Percentiles rank a stretch among this genome's conserved stretches.
These are phyloP conservation scores for Drosophila nr. perissopoda DNA, from an alignment of 2,888 invertebrate genomes.

Conservation along the genomic window DNA sequence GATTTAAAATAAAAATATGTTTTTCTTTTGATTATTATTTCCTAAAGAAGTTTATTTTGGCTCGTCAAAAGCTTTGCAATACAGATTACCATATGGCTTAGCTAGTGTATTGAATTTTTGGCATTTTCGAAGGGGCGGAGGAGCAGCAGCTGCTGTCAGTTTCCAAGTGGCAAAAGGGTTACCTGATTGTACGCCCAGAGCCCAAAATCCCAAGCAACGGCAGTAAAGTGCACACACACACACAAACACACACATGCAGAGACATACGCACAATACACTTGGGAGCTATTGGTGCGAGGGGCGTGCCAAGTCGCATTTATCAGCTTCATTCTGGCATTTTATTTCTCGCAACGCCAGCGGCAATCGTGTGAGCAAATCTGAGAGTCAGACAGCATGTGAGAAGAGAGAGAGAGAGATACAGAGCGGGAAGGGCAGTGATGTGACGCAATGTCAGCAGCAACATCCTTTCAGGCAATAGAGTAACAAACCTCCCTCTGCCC, in stretches of 20 bases:
- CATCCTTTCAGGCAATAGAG: conserved; percentile 52
- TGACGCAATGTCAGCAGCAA: conserved; percentile 66
- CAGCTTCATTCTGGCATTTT: conserved; percentile 76
- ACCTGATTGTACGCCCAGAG: conserved; percentile 26
- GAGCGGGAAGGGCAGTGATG: conserved; percentile 8
- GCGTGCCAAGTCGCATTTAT: conserved; percentile 77
- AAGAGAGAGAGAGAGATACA: too few relatives aligned
- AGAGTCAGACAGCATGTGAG: conserved; percentile 17
- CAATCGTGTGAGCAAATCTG: conserved; percentile 56
- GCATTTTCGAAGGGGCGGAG: not conserved
- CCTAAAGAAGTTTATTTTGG: not conserved
- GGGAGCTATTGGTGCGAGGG: conserved; percentile 38
- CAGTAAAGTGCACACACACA: not conserved
- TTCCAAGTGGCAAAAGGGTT: conserved; percentile 38
- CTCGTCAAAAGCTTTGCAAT: not conserved
- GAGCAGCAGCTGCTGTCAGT: conserved; percentile 40
- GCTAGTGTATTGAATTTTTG: conserved; percentile 5
- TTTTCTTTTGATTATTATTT: not conserved
- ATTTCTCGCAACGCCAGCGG: conserved; percentile 52
- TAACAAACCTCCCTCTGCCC: conserved; percentile 7
- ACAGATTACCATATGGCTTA: not conserved
- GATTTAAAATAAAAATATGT: too few relatives aligned
- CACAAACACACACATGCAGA: not conserved
- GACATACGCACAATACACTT: conserved; percentile 43
- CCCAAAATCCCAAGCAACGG: not conserved